phyloP scores from a whole-genome alignment of 2,888 invertebrate species.

The Andrena fulva region DNA sequence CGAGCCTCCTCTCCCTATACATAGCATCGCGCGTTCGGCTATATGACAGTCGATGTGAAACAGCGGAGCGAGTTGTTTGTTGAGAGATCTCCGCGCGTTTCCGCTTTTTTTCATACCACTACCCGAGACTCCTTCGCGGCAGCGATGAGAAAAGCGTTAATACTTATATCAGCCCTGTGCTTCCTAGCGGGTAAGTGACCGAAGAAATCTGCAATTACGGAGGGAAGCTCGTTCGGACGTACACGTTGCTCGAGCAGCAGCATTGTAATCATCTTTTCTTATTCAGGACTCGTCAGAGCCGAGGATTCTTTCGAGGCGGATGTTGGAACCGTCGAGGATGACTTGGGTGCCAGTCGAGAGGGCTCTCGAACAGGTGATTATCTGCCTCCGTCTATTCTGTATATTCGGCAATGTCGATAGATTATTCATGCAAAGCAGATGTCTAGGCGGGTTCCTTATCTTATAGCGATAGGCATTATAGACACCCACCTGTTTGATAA shows the following conservation, averaged over 20 bases:
- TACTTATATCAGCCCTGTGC: slow-evolving; percentile 74
- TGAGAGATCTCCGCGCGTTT: slow-evolving; percentile 1
- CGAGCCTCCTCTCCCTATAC: slow-evolving; percentile 51
- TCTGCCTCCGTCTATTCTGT: slow-evolving; percentile 71
- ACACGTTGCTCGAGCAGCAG: not conserved
- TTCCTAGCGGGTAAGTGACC: slow-evolving; percentile 77
- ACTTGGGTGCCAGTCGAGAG: slow-evolving; percentile 94
- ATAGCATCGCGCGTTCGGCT: slow-evolving; percentile 42
- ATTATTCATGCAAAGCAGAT: not conserved
- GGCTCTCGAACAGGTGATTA: slow-evolving; percentile 93
- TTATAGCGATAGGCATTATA: not conserved
- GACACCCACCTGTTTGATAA: not conserved
- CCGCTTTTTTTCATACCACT: slow-evolving; percentile 31
- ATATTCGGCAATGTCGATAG: not conserved
- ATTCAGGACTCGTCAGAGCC: slow-evolving; percentile 81
- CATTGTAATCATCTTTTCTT: slow-evolving; percentile 20
- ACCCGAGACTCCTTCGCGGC: slow-evolving; percentile 18
- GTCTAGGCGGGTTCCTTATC: slow-evolving; percentile 5
- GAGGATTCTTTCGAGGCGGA: slow-evolving; percentile 85
- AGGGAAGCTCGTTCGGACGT: not conserved
- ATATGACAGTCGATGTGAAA: slow-evolving; percentile 76
- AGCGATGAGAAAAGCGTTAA: slow-evolving; percentile 77
- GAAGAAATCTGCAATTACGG: not conserved
- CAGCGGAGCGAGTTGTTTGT: slow-evolving; percentile 47
- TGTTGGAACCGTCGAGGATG: slow-evolving; percentile 89